Base-by-base conservation (phyloP, 2,888 invertebrate species). In the Catocala fraxini region DNA sequence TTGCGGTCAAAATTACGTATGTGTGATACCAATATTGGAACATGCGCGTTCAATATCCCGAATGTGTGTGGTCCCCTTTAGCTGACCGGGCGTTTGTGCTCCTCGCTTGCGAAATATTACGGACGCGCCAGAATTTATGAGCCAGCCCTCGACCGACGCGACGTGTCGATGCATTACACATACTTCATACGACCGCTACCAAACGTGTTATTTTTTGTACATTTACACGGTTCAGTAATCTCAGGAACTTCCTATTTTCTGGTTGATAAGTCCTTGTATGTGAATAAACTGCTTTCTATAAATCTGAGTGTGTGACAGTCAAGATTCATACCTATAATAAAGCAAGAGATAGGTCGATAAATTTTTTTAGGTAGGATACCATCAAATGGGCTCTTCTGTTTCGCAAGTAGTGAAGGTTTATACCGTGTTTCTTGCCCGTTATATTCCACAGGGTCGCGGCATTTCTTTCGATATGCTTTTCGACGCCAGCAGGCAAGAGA, bases 121-220 rank as follows among this genome's bases (percentile, higher is more conserved):
- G 45, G 33, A 12, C 56, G 12, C 10, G 12, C 3, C 54, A 13
- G 51, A 42, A 70, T 65, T 59, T 70, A 68, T 59, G 59, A 57
- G 10, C 46, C 33, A n/a, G 35, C 42, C 34, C 48, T 25, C 46
- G 43, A 25, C 25, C 25, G 25, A 25, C 25, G 25, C 25, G 25
- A 51, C 56, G 56, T 62, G 64, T 41, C 48, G 49, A 57, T 59
- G 56, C 59, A 60, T 55, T 39, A n/a, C 46, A 49, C 57, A 54
- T 53, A 46, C 56, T 56, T 48, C 41, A 59, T 48, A 43, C 41
- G 13, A 15, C 42, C 33, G 47, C 51, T 34, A 6, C 35, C 15
- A 10, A 45, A 58, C 45, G 6, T 25, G 34, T 33, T 56, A 39
- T 33, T 34, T 43, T 53, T 59, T 53, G 11, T 53, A 35, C 15